phyloP scores from a whole-genome alignment of 2,797 vertebrate genomes.

The Paguma larvata region DNA sequence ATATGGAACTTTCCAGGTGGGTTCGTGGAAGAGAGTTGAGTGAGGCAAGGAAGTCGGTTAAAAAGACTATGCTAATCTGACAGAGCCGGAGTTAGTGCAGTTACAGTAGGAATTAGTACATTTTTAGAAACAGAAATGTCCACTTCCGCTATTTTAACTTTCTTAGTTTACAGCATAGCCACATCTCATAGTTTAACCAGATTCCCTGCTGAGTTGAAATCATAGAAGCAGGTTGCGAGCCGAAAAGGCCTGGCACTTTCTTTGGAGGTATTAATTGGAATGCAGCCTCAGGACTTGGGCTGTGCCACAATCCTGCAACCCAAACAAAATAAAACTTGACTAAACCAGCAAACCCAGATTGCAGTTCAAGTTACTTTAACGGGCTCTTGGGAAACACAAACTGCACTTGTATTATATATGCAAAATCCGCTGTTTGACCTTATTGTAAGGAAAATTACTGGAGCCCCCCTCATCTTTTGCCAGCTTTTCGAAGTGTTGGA shows the following conservation, averaged over 20 bases:
- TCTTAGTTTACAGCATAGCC: background rate
- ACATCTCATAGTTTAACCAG: conserved; percentile 8
- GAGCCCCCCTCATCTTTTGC: background rate
- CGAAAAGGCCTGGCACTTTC: conserved; percentile 39
- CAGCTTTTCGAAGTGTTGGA: conserved; percentile 69
- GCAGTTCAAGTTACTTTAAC: conserved; percentile 77
- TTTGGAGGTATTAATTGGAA: conserved; percentile 70
- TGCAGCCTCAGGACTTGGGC: conserved; percentile 52
- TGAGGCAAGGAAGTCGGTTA: background rate
- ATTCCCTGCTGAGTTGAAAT: conserved; percentile 63
- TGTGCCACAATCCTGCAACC: conserved; percentile 61
- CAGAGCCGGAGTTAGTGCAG: background rate
- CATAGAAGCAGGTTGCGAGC: conserved; percentile 61
- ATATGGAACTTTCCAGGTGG: background rate
- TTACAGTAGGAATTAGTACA: background rate
- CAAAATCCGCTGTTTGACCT: conserved; percentile 78
- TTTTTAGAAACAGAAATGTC: conserved; percentile 58
- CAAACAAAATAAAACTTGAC: conserved; percentile 82
- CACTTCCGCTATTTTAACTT: conserved; percentile 28
- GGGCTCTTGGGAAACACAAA: conserved; percentile 69
- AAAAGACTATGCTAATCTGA: background rate
- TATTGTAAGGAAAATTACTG: conserved; percentile 61
- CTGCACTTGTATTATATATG: conserved; percentile 63
- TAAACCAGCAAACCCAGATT: conserved; percentile 63
- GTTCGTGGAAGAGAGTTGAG: background rate